Evolutionary conservation across 2,888 invertebrate species (phyloP).

Genomic region (Drosophila koepferae): DNA sequence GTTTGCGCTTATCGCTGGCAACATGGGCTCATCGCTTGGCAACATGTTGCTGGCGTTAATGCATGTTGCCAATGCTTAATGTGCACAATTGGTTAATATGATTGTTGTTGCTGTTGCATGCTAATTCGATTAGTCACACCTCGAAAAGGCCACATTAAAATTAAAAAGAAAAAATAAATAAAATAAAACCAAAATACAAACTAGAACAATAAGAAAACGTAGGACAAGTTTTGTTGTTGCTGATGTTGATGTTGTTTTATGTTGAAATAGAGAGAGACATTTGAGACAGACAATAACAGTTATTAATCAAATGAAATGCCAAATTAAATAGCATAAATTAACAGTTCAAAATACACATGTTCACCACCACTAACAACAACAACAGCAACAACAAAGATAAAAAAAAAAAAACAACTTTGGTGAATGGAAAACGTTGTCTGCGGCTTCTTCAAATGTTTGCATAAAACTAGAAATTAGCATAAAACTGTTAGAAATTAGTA

Average conservation of each 20-base stretch:
- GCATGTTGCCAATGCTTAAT: constrained; percentile 28
- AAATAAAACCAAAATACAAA: not conserved
- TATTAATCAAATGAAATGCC: constrained; percentile 73
- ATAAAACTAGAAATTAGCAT: constrained; percentile 76
- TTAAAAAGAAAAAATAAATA: not conserved
- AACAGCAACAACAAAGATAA: constrained; percentile 21
- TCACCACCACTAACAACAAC: constrained; percentile 30
- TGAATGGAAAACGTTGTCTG: constrained; percentile 49
- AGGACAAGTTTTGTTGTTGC: constrained; percentile 27
- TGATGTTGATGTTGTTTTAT: constrained; percentile 11
- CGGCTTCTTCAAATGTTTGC: constrained; percentile 62
- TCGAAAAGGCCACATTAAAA: constrained; percentile 24
- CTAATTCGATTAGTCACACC: constrained; percentile 70
- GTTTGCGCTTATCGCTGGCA: not conserved
- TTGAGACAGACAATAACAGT: constrained; percentile 39
- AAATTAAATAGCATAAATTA: constrained; percentile 68
- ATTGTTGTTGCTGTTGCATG: constrained; percentile 16
- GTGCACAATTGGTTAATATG: constrained; percentile 9
- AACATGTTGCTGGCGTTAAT: constrained; percentile 30
- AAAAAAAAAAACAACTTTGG: constrained; percentile 21
- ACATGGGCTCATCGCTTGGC: constrained; percentile 1
- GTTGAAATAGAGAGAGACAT: constrained; percentile 28
- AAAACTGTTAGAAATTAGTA: constrained; percentile 72
- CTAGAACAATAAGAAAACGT: constrained; percentile 24
- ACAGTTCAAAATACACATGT: constrained; percentile 55